Base-by-base conservation (phyloP, 2,888 invertebrate species). In the Drosophila diplacantha region DNA sequence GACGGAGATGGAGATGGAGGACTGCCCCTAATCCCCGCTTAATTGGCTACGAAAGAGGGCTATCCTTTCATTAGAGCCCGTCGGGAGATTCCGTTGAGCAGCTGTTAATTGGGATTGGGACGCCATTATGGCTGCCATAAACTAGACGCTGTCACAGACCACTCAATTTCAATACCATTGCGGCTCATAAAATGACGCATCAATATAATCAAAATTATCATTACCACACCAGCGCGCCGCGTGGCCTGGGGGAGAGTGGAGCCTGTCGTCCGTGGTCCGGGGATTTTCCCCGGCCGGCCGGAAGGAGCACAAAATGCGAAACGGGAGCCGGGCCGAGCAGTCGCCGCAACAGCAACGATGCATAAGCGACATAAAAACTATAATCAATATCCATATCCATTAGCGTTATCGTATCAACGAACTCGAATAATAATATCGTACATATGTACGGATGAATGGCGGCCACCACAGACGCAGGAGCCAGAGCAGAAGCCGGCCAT, bases 381-480 rank as follows among this genome's bases (percentile, higher is more conserved):
- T 81, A 80, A 80, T 80, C 80, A 81, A 83, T 81, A 81, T 83
- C 84, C 80, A 81, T 81, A 81, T 83, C 82, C 80, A 81, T 81
- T 81, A 81, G 82, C 80, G 76, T 83, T 81, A 81, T 83, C 80
- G 82, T 83, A 81, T 83, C 83, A 77, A 62, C 73, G 78, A 81
- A 78, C 76, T 83, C 83, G 67, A 72, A 83, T 80, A 79, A 79
- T 83, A 76, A 71, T 69, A 73, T 37, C 51, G 57, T 61, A 58
- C 52, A 65, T 59, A 68, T 69, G 64, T 70, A 71, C 58, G 72
- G 69, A 51, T 71, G 74, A 64, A 58, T 52, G 37, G 46, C 66
- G 49, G 56, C 53, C 49, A 51, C 59, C 59, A 38, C 73, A 67
- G 55, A 35, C 37, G 65, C 59, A 71, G 51, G 18, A 44, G 46